These are phyloP conservation scores for Drosophila tsacasi DNA, from an alignment of 1,140 invertebrate genomes.

Conservation along the genomic window DNA sequence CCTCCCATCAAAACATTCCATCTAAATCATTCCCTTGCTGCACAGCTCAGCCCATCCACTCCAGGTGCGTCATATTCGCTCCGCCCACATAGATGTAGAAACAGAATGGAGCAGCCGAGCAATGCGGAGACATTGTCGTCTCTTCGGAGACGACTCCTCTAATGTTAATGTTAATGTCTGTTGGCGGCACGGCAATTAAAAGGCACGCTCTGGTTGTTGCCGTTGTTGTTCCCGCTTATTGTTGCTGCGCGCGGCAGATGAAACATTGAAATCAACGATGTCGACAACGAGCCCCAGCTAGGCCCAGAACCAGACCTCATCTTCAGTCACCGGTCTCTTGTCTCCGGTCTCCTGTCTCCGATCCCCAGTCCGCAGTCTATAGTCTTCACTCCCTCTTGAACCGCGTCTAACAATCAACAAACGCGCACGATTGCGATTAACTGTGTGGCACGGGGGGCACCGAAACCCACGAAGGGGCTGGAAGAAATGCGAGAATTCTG, in stretches of 20 bases:
- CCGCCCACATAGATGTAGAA: constrained; percentile 62
- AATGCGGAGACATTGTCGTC: constrained; percentile 44
- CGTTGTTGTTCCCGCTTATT: constrained; percentile 37
- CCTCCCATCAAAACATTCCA: neutral
- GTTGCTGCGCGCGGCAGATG: constrained; percentile 74
- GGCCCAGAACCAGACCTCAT: constrained; percentile 17
- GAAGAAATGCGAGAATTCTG: constrained; percentile 34
- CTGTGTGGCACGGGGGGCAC: constrained; percentile 1
- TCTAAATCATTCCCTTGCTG: neutral
- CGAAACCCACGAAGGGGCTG: constrained; percentile 7
- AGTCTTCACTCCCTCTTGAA: constrained; percentile 6
- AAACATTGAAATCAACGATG: constrained; percentile 79
- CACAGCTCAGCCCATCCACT: neutral
- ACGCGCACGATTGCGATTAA: constrained; percentile 68
- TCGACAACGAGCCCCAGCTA: constrained; percentile 55
- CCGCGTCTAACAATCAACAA: constrained; percentile 66
- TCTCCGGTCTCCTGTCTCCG: neutral
- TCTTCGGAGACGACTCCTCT: constrained; percentile 39
- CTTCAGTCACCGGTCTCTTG: neutral
- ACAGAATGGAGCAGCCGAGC: constrained; percentile 24
- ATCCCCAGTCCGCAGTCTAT: neutral
- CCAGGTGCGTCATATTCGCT: constrained; percentile 69
- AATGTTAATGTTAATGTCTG: constrained; percentile 76
- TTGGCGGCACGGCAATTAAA: constrained; percentile 80
- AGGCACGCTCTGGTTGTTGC: constrained; percentile 70